Evolutionary conservation across 92 coral and sea anemone genomes (phyloP).

Genomic region (Bergia sp.): DNA sequence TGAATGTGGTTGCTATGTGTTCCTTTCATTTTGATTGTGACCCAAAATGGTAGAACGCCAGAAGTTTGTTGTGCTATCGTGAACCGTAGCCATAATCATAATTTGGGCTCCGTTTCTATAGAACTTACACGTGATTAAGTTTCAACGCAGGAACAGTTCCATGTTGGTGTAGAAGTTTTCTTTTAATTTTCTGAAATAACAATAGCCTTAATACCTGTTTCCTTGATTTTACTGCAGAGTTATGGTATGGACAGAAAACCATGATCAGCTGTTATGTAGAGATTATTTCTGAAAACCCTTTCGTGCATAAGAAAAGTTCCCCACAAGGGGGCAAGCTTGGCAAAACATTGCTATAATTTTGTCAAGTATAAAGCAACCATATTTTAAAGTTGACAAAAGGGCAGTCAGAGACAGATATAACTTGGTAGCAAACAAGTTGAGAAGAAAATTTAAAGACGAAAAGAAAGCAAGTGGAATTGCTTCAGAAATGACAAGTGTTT

Average conservation of each 20-base stretch:
- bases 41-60: no score
- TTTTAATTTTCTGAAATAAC: no score
- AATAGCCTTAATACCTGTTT: no score
- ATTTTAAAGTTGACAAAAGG: slow-evolving; percentile 50
- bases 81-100: no score
- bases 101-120: no score
- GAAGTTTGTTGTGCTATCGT: no score
- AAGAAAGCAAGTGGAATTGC: slow-evolving; percentile 50
- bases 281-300: background rate
- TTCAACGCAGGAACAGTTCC: no score
- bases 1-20: no score
- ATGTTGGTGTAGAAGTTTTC: no score
- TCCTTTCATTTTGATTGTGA: no score
- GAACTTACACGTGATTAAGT: no score
- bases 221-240: no score
- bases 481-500: slow-evolving; percentile 43
- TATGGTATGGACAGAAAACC: slow-evolving; percentile 10
- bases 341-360: slow-evolving; percentile 24
- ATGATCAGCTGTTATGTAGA: slow-evolving; percentile 13
- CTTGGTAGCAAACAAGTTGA: slow-evolving; percentile 22
- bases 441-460: slow-evolving; percentile 48
- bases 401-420: slow-evolving; percentile 51
- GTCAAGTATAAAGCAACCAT: slow-evolving; percentile 5
- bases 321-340: slow-evolving; percentile 4
- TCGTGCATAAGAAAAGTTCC: slow-evolving; percentile 7